Percentiles rank a stretch among this genome's conserved stretches.
Evolutionary conservation across 2,113 vertebrate genomes (phyloP).

Genomic region (Etheostoma spectabile): DNA sequence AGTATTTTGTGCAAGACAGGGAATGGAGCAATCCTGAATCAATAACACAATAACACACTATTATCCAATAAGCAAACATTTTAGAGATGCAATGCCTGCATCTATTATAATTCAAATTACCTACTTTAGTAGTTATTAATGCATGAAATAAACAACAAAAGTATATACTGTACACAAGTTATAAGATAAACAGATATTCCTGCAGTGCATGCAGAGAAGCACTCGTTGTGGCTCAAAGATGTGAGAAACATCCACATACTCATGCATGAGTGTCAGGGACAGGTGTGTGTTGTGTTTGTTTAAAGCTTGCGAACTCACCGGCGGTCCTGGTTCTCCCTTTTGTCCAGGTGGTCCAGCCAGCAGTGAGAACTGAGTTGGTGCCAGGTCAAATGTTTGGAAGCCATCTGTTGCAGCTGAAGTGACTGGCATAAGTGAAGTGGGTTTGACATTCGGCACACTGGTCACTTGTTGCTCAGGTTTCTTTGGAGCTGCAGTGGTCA

Average conservation of each 20-base stretch:
- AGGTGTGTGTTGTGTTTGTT: slow-evolving; percentile 34
- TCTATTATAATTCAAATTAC: neutral
- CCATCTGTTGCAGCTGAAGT: slow-evolving; percentile 84
- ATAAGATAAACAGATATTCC: neutral
- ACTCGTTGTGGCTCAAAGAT: neutral
- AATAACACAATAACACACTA: slow-evolving; percentile 49
- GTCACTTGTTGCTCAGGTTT: slow-evolving; percentile 71
- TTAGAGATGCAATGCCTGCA: neutral
- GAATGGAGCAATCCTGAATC: slow-evolving; percentile 29
- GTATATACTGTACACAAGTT: neutral
- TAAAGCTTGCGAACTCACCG: slow-evolving; percentile 82
- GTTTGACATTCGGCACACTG: slow-evolving; percentile 68
- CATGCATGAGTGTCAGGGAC: neutral
- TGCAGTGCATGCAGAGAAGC: neutral
- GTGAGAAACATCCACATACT: neutral
- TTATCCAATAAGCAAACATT: slow-evolving; percentile 10
- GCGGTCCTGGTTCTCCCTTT: slow-evolving; percentile 92
- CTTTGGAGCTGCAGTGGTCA: slow-evolving; percentile 50
- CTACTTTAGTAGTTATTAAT: slow-evolving; percentile 6
- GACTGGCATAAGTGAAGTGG: slow-evolving; percentile 68
- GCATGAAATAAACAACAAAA: slow-evolving; percentile 17
- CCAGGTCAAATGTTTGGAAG: slow-evolving; percentile 87
- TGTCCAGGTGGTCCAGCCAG: slow-evolving; percentile 86
- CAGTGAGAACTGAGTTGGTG: slow-evolving; percentile 87
- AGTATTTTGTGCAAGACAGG: neutral